A percentile compares a stretch with the other conserved stretches of the same genome.
Evolutionary conservation across 1,140 invertebrate genomes (phyloP).

Genomic region (Halictus rubicundus): DNA sequence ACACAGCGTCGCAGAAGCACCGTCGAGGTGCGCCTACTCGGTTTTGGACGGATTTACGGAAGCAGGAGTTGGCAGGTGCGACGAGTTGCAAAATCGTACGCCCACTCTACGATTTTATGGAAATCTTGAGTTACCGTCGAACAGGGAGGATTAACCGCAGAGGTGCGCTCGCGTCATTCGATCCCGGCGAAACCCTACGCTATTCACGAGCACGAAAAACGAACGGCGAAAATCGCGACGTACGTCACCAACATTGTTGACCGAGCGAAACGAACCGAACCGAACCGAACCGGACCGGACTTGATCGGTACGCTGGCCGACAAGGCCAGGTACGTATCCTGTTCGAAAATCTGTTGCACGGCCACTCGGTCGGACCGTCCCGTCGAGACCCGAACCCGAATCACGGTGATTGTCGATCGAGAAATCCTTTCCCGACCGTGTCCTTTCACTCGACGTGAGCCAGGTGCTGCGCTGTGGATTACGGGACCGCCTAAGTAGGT

Average conservation of each 20-base stretch:
- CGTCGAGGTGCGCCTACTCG: too few species aligned
- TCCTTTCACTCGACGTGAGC: constrained; percentile 39
- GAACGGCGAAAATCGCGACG: not conserved
- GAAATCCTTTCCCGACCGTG: constrained; percentile 32
- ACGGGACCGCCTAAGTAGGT: constrained; percentile 10
- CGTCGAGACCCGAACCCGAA: not conserved
- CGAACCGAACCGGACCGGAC: not conserved
- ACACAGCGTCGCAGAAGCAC: too few species aligned
- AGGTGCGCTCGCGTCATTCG: not conserved
- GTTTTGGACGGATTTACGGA: too few species aligned
- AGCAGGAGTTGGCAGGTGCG: not conserved
- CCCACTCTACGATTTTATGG: not conserved
- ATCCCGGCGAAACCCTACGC: not conserved
- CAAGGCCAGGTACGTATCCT: not conserved
- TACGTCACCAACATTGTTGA: not conserved
- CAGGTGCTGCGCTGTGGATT: constrained; percentile 35
- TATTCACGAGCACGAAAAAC: not conserved
- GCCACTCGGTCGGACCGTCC: not conserved
- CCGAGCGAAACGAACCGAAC: not conserved
- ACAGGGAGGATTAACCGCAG: not conserved
- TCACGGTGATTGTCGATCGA: not conserved
- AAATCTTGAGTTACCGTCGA: not conserved
- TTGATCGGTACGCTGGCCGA: too few species aligned
- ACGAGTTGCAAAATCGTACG: not conserved
- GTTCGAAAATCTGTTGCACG: not conserved